Base-by-base conservation (phyloP, 2,888 invertebrate genomes). In the Orchestes rusci region DNA sequence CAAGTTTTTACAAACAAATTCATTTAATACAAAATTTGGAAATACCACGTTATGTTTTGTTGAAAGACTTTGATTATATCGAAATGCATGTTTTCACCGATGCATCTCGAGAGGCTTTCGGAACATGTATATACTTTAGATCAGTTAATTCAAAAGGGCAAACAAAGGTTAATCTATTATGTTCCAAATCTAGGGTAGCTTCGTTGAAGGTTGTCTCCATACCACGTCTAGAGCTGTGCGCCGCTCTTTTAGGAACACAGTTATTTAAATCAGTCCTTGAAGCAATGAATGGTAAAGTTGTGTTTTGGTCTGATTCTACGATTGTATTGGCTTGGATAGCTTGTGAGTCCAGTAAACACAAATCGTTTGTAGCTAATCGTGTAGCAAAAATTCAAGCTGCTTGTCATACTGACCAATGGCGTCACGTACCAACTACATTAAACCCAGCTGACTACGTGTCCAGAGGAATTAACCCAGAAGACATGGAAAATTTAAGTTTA, bases 121-220 rank as follows among this genome's bases (percentile, higher is more conserved):
- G 45, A 2, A 43, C 50, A 4, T 42, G 37, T 16, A 38, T 53
- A 31, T 53, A 51, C 19, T 7, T 43, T 1, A 16, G 35, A 27
- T 39, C 36, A 3, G 3, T 16, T n/a, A 33, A 39, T 32, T 30
- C 10, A 8, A 2, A 20, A 12, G 34, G 32, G n/a, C 10, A 39
- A 2, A 16, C 20, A 18, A 4, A 23, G 7, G 23, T 30, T 12
- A 16, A 42, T 12, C 17, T 50, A 16, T 18, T 48, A 13, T 45
- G 48, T 35, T 20, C 49, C n/a, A 46, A 51, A 39, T 40, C 46
- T 4, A 23, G 44, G 19, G 39, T 53, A 7, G 49, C 53, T n/a
- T n/a, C n/a, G n/a, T n/a, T n/a, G n/a, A n/a, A n/a, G n/a, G n/a
- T n/a, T n/a, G n/a, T n/a, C n/a, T n/a, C n/a, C n/a, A n/a, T n/a